Evolutionary conservation across 2,113 vertebrate species (phyloP), one percentile per base, ranked within the genome.

Genomic region (Alaudala cheleensis): DNA sequence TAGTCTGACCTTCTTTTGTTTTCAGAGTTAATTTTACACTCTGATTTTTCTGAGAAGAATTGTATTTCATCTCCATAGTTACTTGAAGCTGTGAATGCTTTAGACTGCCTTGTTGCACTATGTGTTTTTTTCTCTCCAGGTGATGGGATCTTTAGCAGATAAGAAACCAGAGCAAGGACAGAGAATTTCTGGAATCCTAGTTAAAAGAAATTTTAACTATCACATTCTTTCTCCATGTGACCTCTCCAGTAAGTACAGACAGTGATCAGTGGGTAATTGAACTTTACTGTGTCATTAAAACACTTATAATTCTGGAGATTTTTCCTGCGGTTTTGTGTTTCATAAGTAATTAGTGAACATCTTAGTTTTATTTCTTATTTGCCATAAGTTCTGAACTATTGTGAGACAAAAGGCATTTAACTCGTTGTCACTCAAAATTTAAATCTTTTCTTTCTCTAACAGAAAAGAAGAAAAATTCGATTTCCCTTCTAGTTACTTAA

Each of bases 151-250:
- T 47, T 98, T 99, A 93, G 99, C 99, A 26, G 99, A 99, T 97
- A 99, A 98, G 97, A 99, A 99, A 96, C 99, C 99, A 83, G 96
- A 97, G 62, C 99, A 99, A 96, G 99, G 98, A 79, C 99, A 99
- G 94, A 98, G 98, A 49, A 98, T 99, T 85, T 99, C 99, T 18
- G 99, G 99, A 72, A 99, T 99, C 92, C 98, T 99, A 14, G 99
- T 99, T 87, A 99, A 99, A 82, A 98, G 99, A 78, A 99, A 99
- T 98, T 99, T 99, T 96, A 99, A 98, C 96, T 99, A 99, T 92
- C 99, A 99, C 95, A 99, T 99, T 86, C 99, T 99, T 95, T 98
- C 98, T 65, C 98, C 99, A 1, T 99, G 98, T 56, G 99, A 99
- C 93, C 98, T 99, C 34, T 99, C 99, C 61, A 99, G 99, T 99